These are phyloP conservation scores for Clarias batrachus DNA, from an alignment of 2,113 vertebrate genomes.

Conservation along the genomic window DNA sequence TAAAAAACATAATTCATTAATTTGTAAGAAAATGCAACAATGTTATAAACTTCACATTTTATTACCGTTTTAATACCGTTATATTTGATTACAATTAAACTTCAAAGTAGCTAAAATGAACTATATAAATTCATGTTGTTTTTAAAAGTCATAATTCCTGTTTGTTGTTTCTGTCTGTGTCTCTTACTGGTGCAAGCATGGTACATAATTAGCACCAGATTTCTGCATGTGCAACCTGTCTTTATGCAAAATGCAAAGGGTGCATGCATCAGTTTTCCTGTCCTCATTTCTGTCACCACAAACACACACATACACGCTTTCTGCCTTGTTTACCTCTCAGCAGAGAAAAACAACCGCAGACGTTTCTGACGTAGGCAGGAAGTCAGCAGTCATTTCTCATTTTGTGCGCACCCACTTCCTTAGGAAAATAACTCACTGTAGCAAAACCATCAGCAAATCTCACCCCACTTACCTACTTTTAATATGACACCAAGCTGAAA, in stretches of 20 bases:
- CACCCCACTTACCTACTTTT: slow-evolving; percentile 54
- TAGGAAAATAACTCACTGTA: slow-evolving; percentile 62
- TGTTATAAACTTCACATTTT: too few species aligned
- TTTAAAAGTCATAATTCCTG: neutral
- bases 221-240: slow-evolving; percentile 38
- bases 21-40: neutral
- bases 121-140: neutral
- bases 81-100: too few species aligned
- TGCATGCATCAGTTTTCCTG: slow-evolving; percentile 20
- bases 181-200: slow-evolving; percentile 5
- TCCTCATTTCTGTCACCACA: slow-evolving; percentile 10
- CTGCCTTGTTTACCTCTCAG: slow-evolving; percentile 60
- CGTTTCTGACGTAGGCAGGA: slow-evolving; percentile 61
- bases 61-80: too few species aligned
- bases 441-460: slow-evolving; percentile 37
- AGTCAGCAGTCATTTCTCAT: slow-evolving; percentile 47
- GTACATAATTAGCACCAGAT: slow-evolving; percentile 24
- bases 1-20: neutral
- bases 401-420: slow-evolving; percentile 66
- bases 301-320: slow-evolving; percentile 44
- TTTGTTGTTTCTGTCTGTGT: neutral
- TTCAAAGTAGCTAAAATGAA: neutral
- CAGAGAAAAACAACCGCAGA: slow-evolving; percentile 60
- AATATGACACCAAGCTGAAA: slow-evolving; percentile 21
- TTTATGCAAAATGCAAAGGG: slow-evolving; percentile 40